Conservation (phyloP, 1,140 invertebrate species). For the Homalodisca vitripennis region DNA sequence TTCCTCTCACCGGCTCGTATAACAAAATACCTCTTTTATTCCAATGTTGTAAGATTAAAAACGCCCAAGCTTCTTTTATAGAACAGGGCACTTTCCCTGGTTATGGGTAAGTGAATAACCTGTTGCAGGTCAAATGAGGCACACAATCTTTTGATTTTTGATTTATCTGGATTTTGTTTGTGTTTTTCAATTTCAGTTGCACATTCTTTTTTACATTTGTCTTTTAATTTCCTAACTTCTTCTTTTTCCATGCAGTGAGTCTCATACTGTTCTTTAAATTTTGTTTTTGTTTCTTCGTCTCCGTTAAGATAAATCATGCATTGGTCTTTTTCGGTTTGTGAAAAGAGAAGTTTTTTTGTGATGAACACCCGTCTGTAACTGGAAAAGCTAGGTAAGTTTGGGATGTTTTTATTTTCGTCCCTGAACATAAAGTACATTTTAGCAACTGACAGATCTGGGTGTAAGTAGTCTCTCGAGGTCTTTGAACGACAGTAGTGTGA, state of each 20-base stretch:
- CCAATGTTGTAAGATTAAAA: too few relatives aligned
- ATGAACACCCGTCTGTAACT: constrained; percentile 6
- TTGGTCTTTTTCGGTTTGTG: neutral
- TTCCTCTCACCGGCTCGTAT: too few relatives aligned
- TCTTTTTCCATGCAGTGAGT: neutral
- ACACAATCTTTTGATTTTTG: too few relatives aligned
- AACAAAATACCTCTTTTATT: too few relatives aligned
- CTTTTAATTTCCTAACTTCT: neutral
- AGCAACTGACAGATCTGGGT: neutral
- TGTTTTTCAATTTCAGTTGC: neutral
- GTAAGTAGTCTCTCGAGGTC: constrained; percentile 4
- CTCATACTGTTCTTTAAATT: neutral
- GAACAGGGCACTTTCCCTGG: too few relatives aligned
- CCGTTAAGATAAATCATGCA: neutral
- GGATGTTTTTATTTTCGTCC: constrained; percentile 6
- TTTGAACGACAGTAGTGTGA: constrained; percentile 9
- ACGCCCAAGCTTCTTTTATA: too few relatives aligned
- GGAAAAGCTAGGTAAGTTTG: neutral
- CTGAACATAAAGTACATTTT: constrained; percentile 1
- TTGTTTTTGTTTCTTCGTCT: neutral
- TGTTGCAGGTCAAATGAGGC: too few relatives aligned
- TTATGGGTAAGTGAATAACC: too few relatives aligned
- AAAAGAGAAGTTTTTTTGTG: neutral
- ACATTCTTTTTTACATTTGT: neutral
- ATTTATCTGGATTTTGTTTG: too few relatives aligned